These are phyloP conservation scores for Drosophila trapezifrons DNA, from an alignment of 1,140 invertebrate species.

Conservation along the genomic window DNA sequence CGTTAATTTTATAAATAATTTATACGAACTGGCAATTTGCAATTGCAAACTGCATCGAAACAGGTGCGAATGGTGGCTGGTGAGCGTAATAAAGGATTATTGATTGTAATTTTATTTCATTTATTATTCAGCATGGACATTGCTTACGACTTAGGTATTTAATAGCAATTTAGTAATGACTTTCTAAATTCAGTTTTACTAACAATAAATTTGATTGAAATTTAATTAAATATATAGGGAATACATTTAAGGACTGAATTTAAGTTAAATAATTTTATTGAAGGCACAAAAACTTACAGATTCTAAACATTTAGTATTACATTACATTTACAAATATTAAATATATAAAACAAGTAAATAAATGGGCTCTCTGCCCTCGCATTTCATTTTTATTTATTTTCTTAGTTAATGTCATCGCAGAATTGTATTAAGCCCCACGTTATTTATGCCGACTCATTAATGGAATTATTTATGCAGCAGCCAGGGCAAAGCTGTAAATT, in stretches of 20 bases:
- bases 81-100: slow-evolving; percentile 10
- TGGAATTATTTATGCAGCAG: slow-evolving; percentile 34
- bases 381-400: slow-evolving; percentile 15
- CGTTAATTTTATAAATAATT: slow-evolving; percentile 57
- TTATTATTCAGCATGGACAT: slow-evolving; percentile 5
- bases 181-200: too few relatives aligned
- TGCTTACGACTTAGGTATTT: slow-evolving; percentile 6
- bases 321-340: too few relatives aligned
- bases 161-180: slow-evolving; percentile 10
- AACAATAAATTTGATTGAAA: too few relatives aligned
- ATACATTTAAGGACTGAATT: too few relatives aligned
- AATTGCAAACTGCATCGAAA: slow-evolving; percentile 22
- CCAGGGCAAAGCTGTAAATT: slow-evolving; percentile 41
- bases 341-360: not conserved
- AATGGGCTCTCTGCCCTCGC: too few relatives aligned
- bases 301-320: too few relatives aligned
- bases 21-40: slow-evolving; percentile 47
- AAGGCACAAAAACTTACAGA: too few relatives aligned
- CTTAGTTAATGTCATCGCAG: not conserved
- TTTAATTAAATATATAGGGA: too few relatives aligned
- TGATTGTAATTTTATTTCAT: slow-evolving; percentile 12
- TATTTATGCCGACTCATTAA: slow-evolving; percentile 41
- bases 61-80: slow-evolving; percentile 26
- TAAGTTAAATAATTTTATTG: too few relatives aligned
- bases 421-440: slow-evolving; percentile 6